These are phyloP conservation scores for Trichomalopsis sarcophagae DNA, from an alignment of 1,140 invertebrate genomes.

Conservation along the genomic window DNA sequence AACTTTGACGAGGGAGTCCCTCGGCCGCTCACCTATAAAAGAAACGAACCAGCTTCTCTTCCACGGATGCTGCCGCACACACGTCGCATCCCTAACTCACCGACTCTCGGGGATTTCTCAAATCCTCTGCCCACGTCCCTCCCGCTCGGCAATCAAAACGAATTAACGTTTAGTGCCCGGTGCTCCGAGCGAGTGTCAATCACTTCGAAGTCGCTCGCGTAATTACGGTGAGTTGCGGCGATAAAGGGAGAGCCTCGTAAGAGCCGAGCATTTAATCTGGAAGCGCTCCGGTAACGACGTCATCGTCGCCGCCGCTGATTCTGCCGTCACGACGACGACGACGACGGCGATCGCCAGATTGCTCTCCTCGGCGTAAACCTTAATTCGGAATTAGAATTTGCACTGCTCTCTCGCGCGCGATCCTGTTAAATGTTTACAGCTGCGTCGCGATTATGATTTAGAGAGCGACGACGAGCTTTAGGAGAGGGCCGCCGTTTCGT, in stretches of 20 bases:
- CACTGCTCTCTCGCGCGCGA: slow-evolving; percentile 1
- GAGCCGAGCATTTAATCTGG: slow-evolving; percentile 66
- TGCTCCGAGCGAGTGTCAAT: slow-evolving; percentile 58
- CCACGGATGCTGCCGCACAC: background rate
- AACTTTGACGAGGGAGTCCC: slow-evolving; percentile 12
- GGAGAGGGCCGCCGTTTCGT: background rate
- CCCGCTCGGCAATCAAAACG: slow-evolving; percentile 57
- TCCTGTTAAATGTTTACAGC: background rate
- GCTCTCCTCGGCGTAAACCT: slow-evolving; percentile 62
- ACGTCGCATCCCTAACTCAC: background rate
- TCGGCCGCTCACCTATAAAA: background rate
- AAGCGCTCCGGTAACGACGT: slow-evolving; percentile 66
- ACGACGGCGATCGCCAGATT: slow-evolving; percentile 64
- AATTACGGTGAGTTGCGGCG: slow-evolving; percentile 60
- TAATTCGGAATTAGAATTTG: slow-evolving; percentile 68
- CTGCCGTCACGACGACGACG: slow-evolving; percentile 50
- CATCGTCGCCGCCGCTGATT: slow-evolving; percentile 55
- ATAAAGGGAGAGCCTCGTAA: slow-evolving; percentile 57
- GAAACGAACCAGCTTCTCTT: background rate
- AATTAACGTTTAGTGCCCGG: slow-evolving; percentile 63
- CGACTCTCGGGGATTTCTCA: background rate
- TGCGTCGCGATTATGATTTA: background rate
- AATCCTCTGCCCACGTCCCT: background rate
- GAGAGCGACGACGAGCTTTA: background rate
- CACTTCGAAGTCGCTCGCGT: slow-evolving; percentile 60